Evolutionary conservation across 2,113 vertebrate species (phyloP).

Genomic region (Microcebus lehilahytsara): DNA sequence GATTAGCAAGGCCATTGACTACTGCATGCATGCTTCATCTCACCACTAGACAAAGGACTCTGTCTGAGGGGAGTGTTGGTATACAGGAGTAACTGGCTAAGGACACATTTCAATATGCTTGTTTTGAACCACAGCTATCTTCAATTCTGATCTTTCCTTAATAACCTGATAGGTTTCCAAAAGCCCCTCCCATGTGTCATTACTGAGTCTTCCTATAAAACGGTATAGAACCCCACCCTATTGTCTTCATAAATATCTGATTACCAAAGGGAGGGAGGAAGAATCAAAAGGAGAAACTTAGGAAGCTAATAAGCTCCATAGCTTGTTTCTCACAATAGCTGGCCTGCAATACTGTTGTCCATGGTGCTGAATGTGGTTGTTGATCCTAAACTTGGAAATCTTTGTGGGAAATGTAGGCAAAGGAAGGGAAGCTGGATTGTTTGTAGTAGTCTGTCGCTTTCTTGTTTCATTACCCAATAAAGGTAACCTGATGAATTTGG

Average conservation of each 20-base stretch:
- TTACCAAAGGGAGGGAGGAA: conserved; percentile 18
- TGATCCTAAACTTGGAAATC: neutral
- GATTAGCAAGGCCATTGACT: neutral
- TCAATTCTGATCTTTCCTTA: conserved; percentile 15
- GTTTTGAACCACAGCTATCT: neutral
- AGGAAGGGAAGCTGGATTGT: neutral
- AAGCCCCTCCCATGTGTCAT: conserved; percentile 44
- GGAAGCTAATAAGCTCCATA: conserved; percentile 15
- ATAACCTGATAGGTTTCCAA: conserved; percentile 45
- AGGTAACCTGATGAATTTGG: conserved; percentile 56
- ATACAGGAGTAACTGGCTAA: neutral
- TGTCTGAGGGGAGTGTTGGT: neutral
- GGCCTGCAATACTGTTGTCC: conserved; percentile 48
- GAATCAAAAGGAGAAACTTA: conserved; percentile 38
- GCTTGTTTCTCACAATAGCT: neutral
- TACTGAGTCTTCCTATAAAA: conserved; percentile 40
- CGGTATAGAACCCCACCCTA: neutral
- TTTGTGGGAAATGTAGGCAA: neutral
- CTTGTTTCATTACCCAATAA: conserved; percentile 13
- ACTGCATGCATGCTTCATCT: neutral
- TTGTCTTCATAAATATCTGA: conserved; percentile 25
- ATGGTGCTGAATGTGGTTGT: conserved; percentile 62
- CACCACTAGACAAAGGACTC: conserved; percentile 25
- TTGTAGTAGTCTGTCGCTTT: neutral
- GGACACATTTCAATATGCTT: neutral